Evolutionary conservation across 2,113 vertebrate species (phyloP), one percentile per base, ranked within the genome.

Genomic region (Myiopsitta monachus): DNA sequence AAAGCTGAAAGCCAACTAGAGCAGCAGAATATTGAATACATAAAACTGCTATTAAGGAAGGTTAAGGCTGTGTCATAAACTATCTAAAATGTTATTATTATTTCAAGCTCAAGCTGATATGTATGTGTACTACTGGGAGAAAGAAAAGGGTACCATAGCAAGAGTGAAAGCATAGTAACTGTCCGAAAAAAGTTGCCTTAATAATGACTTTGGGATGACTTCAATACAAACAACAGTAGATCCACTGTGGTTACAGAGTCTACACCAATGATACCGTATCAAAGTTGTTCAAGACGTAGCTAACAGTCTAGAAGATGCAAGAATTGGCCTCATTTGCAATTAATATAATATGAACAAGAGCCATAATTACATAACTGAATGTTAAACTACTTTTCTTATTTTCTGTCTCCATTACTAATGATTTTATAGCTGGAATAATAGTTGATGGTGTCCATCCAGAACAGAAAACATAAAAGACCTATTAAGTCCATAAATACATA

Each of bases 31-130:
- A 94, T 30, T 90, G 81, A 70, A 76, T 95, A 81, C 68, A 94
- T 94, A 78, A 96, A 94, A 73, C 38, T 68, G 68, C 75, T 93
- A 92, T 97, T 97, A 96, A 94, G 94, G 68, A 92, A 93, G 92
- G 90, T 94, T 96, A 95, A 93, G 90, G 89, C 91, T 93, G 72
- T 94, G 93, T 91, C 93, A 92, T 96, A 96, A 96, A 96, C 95
- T 74, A 88, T 91, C 87, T 90, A 94, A 95, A 96, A 95, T 72
- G 77, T 74, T 95, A 90, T 94, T 96, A 87, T 92, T 95, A 93
- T 95, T 95, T 90, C 87, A 92, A 79, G 73, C 62, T 79, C 51
- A 93, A 78, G 70, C 55, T 92, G 66, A 38, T 94, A 76, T 2
- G 31, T 57, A 87, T 44, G 47, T 75, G 39, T 69, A 62, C n/a